These are phyloP conservation scores for Micronycteris hirsuta DNA, from an alignment of 2,113 vertebrate genomes.

Conservation along the genomic window DNA sequence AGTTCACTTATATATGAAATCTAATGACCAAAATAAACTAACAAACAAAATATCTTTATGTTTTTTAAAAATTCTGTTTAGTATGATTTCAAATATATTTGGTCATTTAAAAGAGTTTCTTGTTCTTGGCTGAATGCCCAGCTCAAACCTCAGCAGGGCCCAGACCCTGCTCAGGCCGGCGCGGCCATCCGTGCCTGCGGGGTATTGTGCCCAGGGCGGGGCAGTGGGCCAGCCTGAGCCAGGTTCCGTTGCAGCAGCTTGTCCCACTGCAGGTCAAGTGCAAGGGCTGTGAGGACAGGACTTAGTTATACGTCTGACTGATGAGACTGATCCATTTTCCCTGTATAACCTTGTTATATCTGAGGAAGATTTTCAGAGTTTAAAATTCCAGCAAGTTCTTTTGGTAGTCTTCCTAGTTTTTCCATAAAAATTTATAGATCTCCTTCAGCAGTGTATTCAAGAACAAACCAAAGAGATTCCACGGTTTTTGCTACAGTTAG, in stretches of 20 bases:
- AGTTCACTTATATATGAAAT: no score
- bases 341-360: constrained; percentile 96
- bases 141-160: no score
- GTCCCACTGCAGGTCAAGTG: constrained; percentile 83
- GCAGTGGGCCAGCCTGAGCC: constrained; percentile 50
- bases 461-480: constrained; percentile 88
- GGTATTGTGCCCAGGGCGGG: not conserved
- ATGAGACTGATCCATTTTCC: constrained; percentile 94
- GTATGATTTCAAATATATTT: not conserved
- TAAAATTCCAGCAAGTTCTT: constrained; percentile 96
- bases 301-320: constrained; percentile 91
- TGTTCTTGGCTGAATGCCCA: not conserved
- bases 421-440: constrained; percentile 95
- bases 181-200: not conserved
- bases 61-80: not conserved
- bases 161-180: fast-evolving
- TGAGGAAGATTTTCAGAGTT: constrained; percentile 97
- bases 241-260: constrained; percentile 84
- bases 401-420: constrained; percentile 95
- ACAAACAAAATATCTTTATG: not conserved
- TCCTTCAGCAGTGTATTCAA: constrained; percentile 88
- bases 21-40: not conserved
- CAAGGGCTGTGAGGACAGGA: constrained; percentile 92
- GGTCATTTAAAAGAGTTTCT: not conserved
- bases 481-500: constrained; percentile 90